Conservation (phyloP, 2,888 invertebrate genomes). For the Latrodectus hesperus region DNA sequence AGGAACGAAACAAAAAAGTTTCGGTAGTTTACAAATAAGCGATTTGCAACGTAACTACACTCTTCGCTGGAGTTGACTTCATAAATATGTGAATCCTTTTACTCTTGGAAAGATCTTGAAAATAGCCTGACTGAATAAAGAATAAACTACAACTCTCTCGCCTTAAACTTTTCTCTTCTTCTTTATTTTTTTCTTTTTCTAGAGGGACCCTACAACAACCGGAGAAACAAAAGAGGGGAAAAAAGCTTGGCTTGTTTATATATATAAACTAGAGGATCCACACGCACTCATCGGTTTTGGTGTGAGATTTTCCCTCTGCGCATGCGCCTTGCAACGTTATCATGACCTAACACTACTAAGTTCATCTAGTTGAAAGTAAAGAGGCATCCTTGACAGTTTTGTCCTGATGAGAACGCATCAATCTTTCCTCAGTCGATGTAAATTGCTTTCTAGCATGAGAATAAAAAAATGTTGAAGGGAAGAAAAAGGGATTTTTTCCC, state of each 20-base stretch:
- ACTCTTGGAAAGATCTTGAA: conserved; percentile 38
- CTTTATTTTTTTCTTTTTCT: conserved; percentile 1
- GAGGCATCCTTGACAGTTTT: conserved; percentile 33
- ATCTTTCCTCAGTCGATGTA: conserved; percentile 63
- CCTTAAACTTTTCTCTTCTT: conserved; percentile 2
- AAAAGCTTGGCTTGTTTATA: conserved; percentile 12
- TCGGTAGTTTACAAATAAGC: conserved; percentile 48
- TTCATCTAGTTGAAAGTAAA: conserved; percentile 45
- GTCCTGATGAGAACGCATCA: conserved; percentile 63
- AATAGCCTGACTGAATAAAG: conserved; percentile 60
- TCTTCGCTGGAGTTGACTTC: conserved; percentile 12
- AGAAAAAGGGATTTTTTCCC: conserved; percentile 14
- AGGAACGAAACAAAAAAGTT: conserved; percentile 28
- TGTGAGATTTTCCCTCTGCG: conserved; percentile 8
- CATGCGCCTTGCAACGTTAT: conserved; percentile 38
- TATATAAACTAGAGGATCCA: conserved; percentile 13
- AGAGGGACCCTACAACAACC: neutral
- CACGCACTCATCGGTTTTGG: conserved; percentile 6
- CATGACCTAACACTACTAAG: conserved; percentile 29
- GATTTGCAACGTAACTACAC: conserved; percentile 53
- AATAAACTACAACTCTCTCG: conserved; percentile 41
- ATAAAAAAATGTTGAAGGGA: conserved; percentile 42
- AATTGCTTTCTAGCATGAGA: conserved; percentile 57
- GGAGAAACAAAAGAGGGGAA: conserved; percentile 1
- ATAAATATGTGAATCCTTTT: conserved; percentile 63